Base-by-base conservation (phyloP, 30 jellyfish, hydroid and myxozoan species). In the Hydra vulgaris region DNA sequence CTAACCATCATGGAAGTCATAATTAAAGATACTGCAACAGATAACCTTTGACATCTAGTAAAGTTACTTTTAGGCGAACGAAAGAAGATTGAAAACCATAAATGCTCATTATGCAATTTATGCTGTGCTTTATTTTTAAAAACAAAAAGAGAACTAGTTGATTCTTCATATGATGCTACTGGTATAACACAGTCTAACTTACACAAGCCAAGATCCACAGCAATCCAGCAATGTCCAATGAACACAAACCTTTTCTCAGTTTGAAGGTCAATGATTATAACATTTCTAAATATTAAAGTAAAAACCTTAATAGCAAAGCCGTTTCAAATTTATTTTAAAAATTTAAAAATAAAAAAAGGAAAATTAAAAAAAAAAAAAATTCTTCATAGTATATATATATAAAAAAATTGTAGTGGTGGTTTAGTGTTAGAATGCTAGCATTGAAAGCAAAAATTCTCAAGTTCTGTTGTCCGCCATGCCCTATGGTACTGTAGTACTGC, bases 81-180 rank as follows among this genome's bases (percentile, higher is more conserved):
- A 15, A 95, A 96, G 84, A 87, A 93, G 27, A 93, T 82, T 18
- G 99, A 93, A 74, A 87, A 93, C 99, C 99, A 93, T 16, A 93
- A 61, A 74, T 93, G 99, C 21, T 85, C 23, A 74, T 93, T 96
- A n/a, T 86, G 56, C 17, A 93, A 80, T 68, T 93, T 96, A 21
- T 81, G 88, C 79, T 96, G 75, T 19, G 99, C 71, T 67, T 93
- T 93, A 7, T 89, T 61, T 82, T 88, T 66, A 80, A 93, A 87
- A 1, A 93, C 85, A 82, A 87, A 93, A 85, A 80, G 84, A 92
- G 87, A 93, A 72, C 87, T 95, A 18, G 95, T 77, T 72, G 87
- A 90, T 20, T 93, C 99, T 0, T 87, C 96, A 23, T 80, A 73
- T 21, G 94, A 91, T 7, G 95, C 78, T 22, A 87, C 99, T 16